Base-by-base conservation (phyloP, 2,888 invertebrate genomes). In the Yponomeuta malinellus region DNA sequence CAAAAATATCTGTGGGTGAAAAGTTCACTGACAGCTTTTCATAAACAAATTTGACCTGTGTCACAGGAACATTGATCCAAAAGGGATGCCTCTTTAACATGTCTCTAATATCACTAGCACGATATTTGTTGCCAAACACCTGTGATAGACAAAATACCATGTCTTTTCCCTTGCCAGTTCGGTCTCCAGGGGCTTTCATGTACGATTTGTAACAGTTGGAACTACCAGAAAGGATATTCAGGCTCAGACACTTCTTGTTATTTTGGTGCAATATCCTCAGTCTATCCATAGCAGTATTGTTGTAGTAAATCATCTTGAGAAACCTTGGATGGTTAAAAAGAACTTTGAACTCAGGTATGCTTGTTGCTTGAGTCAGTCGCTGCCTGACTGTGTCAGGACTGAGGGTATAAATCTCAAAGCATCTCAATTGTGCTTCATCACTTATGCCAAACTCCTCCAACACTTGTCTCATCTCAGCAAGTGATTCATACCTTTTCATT, bases 191-290 rank as follows among this genome's bases (percentile, higher is more conserved):
- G 63, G 89, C 80, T 75, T 88, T 90, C 75, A 89, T 88, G 84
- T 85, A 92, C 64, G 76, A 74, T 75, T 90, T 83, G 81, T 85
- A 92, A 76, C 87, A 84, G 70, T 81, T 80, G 12, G 83, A 78
- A 75, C 88, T 86, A 5, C 92, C 90, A 43, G 90, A 90, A n/a
- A 92, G 78, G 64, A 90, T 80, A 76, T 91, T 90, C 23, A 92
- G 79, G 76, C 89, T 91, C 2, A 89, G 75, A 77, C 91, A 91
- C 75, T 88, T 90, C 75, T 92, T 91, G 73, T 89, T 89, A 68
- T 74, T 83, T 15, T 74, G 79, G 74, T 90, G 86, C 69, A 90
- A 78, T 65, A 78, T 82, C 71, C 75, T 75, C 64, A 92, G 75
- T 76, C 92, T 83, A 72, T 82, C 82, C 63, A 83, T 79, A 15